Evolutionary conservation across 2,888 invertebrate genomes (phyloP), one percentile per base, ranked within the genome.

Genomic region (Ernsta delagoae): DNA sequence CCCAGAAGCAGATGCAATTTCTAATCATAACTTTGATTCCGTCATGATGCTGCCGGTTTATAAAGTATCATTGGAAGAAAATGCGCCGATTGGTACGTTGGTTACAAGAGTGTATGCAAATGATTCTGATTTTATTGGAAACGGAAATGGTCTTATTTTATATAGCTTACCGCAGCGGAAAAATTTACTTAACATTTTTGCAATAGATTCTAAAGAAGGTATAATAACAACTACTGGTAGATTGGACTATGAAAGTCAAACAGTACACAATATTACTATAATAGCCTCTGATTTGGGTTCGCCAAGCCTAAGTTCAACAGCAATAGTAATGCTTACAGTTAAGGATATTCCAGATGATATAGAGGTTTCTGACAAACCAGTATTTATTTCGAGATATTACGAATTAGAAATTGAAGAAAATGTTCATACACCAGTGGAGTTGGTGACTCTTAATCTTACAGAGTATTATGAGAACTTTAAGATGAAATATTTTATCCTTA

Each of bases 121-220:
- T 74, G 98, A 98, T 86, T 95, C 96, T 11, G 98, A 98, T 83
- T 97, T 97, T 75, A 88, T 95, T 56, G 97, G 97, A 1, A 97
- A 98, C 79, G 98, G 98, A n/a, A 98, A 98, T 79, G 98, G 98
- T 0, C 87, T 97, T 56, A 95, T 98, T 3, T 87, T 98, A 0
- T 98, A 96, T 75, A 96, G 96, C 75, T 91, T 98, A 57, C 95
- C 96, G 0, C 95, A 96, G 71, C 94, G 94, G 72, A 95, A 95
- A 72, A 94, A 95, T 78, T 93, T 94, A 50, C 88, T 95, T 0
- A 94, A 94, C 78, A 85, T 96, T 56, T 98, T 98, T 81, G 94
- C 96, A 24, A 96, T 98, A 63, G 98, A 98, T 83, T 97, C 97
- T 0, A 96, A 97, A 78, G 97, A 98, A 79, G 98, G 98, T 8